Percentiles rank a stretch among this genome's conserved stretches.
Evolutionary conservation across 2,888 invertebrate genomes (phyloP).

Genomic region (Melanargia galathea): DNA sequence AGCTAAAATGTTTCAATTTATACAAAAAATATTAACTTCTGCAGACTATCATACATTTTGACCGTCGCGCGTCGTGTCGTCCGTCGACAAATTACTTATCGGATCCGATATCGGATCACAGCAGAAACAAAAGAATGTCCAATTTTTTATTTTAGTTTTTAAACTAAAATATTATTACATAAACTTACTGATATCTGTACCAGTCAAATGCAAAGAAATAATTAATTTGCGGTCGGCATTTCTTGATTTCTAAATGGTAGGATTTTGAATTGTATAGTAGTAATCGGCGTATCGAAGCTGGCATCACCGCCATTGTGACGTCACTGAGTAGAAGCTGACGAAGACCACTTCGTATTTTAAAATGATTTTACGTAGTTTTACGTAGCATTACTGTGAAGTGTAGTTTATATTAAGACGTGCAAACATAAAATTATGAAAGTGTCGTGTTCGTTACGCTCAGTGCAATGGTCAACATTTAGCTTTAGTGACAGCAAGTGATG

Average conservation of each 20-base stretch:
- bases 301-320: slow-evolving; percentile 77
- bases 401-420: slow-evolving; percentile 58
- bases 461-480: slow-evolving; percentile 67
- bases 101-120: slow-evolving; percentile 1
- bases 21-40: no score
- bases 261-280: slow-evolving; percentile 20
- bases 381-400: slow-evolving; percentile 62
- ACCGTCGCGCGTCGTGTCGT: no score
- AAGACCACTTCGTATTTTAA: slow-evolving; percentile 65
- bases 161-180: no score
- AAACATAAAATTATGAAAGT: slow-evolving; percentile 63
- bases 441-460: slow-evolving; percentile 64
- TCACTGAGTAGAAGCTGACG: slow-evolving; percentile 74
- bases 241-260: slow-evolving; percentile 14
- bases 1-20: no score
- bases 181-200: no score
- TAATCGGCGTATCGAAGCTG: slow-evolving; percentile 39
- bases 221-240: neutral
- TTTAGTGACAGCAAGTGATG: slow-evolving; percentile 74
- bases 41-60: no score
- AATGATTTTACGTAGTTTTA: slow-evolving; percentile 68
- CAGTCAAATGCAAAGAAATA: no score
- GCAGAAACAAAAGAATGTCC: neutral
- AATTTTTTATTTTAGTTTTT: neutral
- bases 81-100: neutral